A percentile compares a stretch with the other conserved stretches of the same genome.
Evolutionary conservation across 2,113 vertebrate species (phyloP).

Genomic region (Pelobates fuscus): DNA sequence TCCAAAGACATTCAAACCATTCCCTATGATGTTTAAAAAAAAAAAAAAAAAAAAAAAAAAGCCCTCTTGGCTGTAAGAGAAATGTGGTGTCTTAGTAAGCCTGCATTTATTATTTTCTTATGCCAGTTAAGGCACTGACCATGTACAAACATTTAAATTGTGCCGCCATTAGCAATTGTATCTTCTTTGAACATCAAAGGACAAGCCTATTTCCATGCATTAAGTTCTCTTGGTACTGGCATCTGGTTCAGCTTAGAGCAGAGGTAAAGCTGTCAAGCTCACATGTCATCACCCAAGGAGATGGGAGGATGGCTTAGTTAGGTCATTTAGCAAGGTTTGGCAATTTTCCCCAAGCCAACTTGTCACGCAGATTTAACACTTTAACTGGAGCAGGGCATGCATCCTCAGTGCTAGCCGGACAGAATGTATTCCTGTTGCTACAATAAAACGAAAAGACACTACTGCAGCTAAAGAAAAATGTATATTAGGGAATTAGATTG

Average conservation of each 20-base stretch:
- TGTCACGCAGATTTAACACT: slow-evolving; percentile 39
- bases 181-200: slow-evolving; percentile 42
- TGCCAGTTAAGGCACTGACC: slow-evolving; percentile 6
- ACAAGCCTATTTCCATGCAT: slow-evolving; percentile 36
- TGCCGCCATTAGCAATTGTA: slow-evolving; percentile 26
- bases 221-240: slow-evolving; percentile 16
- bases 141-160: slow-evolving; percentile 32
- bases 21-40: neutral
- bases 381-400: neutral
- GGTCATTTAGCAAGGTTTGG: slow-evolving; percentile 36
- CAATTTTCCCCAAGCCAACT: slow-evolving; percentile 20
- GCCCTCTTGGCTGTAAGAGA: neutral
- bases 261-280: slow-evolving; percentile 49
- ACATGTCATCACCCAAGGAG: slow-evolving; percentile 43
- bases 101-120: neutral
- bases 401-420: too few species aligned
- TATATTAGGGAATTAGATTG: too few species aligned
- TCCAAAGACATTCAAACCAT: neutral
- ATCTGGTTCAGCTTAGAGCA: slow-evolving; percentile 41
- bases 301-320: slow-evolving; percentile 38
- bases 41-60: too few species aligned
- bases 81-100: neutral
- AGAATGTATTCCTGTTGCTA: too few species aligned
- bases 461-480: too few species aligned
- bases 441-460: too few species aligned